Conservation (phyloP, 2,888 invertebrate species). For the Protophormia terraenovae region DNA sequence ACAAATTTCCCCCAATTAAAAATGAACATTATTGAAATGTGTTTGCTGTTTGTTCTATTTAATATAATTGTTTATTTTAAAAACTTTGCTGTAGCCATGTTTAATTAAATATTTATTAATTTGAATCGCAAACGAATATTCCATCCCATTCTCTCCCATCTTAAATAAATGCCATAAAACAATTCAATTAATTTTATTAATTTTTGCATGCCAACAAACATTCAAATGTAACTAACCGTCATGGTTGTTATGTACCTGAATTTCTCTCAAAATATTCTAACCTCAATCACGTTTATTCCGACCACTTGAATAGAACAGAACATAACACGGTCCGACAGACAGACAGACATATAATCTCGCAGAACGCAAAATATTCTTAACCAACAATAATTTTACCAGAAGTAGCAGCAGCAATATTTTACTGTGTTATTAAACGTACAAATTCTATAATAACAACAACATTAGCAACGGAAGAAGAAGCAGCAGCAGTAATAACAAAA, state of each 20-base stretch:
- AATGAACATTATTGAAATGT: neutral
- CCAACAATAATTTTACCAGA: no score
- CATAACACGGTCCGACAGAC: neutral
- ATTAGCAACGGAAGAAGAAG: neutral
- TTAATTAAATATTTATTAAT: neutral
- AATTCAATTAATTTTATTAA: conserved; percentile 37
- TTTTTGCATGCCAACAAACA: conserved; percentile 34
- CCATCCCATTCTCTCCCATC: neutral
- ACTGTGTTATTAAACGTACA: conserved; percentile 19
- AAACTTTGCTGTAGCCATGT: neutral
- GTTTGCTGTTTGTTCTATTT: neutral
- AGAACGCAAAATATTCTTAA: conserved; percentile 15
- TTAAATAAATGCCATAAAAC: conserved; percentile 23
- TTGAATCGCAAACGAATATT: neutral
- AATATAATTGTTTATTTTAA: neutral
- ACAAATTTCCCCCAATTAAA: no score
- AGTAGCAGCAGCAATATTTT: conserved; percentile 19
- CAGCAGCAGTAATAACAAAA: neutral
- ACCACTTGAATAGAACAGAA: conserved; percentile 15
- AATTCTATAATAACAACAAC: conserved; percentile 34
- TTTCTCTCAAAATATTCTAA: conserved; percentile 57
- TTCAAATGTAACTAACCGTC: neutral
- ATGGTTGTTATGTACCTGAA: conserved; percentile 5
- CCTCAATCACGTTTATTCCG: conserved; percentile 59
- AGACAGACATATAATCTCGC: neutral